phyloP scores from a whole-genome alignment of 2,113 vertebrate genomes.

The Synodontis membranacea region DNA sequence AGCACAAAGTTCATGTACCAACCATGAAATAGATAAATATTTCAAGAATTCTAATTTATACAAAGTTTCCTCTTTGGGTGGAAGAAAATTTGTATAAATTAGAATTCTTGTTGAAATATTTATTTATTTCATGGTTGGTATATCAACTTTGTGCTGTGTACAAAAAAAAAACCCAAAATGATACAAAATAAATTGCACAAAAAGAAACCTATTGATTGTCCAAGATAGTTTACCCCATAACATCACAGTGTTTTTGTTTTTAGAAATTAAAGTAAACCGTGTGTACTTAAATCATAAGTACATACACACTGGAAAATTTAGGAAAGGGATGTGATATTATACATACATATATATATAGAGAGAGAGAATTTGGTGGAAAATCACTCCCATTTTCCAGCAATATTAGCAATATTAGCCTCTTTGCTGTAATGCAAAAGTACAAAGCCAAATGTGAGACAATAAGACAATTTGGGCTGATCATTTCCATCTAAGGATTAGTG shows the following conservation, averaged over 20 bases:
- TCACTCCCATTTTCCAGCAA: not conserved
- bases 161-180: not conserved
- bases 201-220: not conserved
- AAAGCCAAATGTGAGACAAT: not conserved
- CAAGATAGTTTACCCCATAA: not conserved
- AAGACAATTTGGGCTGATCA: not conserved
- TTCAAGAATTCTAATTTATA: not conserved
- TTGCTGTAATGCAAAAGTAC: not conserved
- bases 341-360: too few relatives aligned
- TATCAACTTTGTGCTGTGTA: not conserved
- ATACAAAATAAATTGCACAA: not conserved
- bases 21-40: not conserved
- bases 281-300: not conserved
- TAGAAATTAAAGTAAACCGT: not conserved
- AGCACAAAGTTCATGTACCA: not conserved
- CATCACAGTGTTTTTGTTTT: slow-evolving; percentile 18
- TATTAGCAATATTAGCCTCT: not conserved
- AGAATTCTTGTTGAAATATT: not conserved
- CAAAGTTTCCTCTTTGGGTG: not conserved
- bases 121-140: not conserved
- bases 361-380: not conserved
- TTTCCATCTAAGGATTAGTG: not conserved
- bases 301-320: not conserved
- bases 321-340: not conserved
- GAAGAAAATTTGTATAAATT: not conserved